These are phyloP conservation scores for Epistrophe eligans DNA, from an alignment of 2,888 invertebrate genomes.

Conservation along the genomic window DNA sequence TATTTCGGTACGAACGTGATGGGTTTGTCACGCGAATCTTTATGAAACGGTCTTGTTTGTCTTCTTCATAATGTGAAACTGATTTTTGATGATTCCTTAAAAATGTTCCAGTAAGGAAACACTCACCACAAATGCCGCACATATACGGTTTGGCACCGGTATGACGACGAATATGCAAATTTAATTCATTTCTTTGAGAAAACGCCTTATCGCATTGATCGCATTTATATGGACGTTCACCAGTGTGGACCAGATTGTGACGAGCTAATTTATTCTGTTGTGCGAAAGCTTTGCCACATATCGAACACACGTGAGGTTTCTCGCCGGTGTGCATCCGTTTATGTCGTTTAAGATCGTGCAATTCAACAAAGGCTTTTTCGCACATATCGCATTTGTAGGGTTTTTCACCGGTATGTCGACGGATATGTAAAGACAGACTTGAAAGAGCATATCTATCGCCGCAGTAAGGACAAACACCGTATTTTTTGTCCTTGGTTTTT, in stretches of 20 bases:
- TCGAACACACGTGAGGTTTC: conserved; percentile 84
- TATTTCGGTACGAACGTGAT: conserved; percentile 17
- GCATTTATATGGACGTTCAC: conserved; percentile 86
- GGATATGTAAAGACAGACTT: conserved; percentile 87
- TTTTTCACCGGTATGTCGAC: conserved; percentile 88
- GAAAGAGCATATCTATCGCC: conserved; percentile 86
- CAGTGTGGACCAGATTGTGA: conserved; percentile 86
- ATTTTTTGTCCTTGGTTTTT: conserved; percentile 79
- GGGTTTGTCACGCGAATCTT: conserved; percentile 79
- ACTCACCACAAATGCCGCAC: conserved; percentile 88
- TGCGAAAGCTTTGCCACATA: conserved; percentile 85
- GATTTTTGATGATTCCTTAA: conserved; percentile 87
- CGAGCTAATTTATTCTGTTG: conserved; percentile 86
- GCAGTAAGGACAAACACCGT: conserved; percentile 86
- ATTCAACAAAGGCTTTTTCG: conserved; percentile 86
- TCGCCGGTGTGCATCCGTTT: conserved; percentile 87
- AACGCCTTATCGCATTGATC: conserved; percentile 84
- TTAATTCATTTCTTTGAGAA: conserved; percentile 89
- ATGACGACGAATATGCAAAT: conserved; percentile 88
- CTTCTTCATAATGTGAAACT: conserved; percentile 85
- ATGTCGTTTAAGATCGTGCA: conserved; percentile 86
- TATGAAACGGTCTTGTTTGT: conserved; percentile 78
- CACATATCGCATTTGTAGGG: conserved; percentile 87
- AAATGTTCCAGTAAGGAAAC: conserved; percentile 88
- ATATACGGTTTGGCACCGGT: conserved; percentile 88